Conservation (phyloP, 2,797 vertebrate genomes). For the Crocodylus rhombifer region DNA sequence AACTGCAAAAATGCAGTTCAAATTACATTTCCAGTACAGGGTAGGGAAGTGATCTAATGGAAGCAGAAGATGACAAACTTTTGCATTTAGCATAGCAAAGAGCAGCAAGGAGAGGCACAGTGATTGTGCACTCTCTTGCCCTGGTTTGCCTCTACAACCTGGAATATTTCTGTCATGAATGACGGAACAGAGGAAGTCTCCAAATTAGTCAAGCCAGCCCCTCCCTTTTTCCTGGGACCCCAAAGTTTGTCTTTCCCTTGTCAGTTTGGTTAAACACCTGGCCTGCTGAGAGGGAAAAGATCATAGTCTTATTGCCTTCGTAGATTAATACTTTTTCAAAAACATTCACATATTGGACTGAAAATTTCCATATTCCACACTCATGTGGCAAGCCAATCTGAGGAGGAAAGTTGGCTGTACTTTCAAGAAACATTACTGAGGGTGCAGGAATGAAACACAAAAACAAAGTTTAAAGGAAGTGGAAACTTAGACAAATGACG, state of each 20-base stretch:
- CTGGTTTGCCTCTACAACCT: neutral
- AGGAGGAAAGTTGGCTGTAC: no score
- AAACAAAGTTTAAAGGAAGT: no score
- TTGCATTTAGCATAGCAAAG: neutral
- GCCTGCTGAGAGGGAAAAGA: neutral
- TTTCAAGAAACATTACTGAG: no score
- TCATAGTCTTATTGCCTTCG: neutral
- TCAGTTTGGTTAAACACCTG: neutral
- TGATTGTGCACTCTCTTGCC: neutral
- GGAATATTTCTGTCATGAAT: neutral
- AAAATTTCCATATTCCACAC: neutral
- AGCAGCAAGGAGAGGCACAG: rapidly evolving
- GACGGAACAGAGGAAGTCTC: neutral
- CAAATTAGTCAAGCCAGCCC: neutral
- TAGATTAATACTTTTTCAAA: neutral
- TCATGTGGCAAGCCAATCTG: no score
- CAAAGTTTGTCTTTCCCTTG: neutral
- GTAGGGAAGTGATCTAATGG: no score
- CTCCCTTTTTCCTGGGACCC: neutral
- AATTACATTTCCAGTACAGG: neutral
- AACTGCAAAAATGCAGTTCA: neutral
- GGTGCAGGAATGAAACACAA: no score
- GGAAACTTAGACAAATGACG: no score
- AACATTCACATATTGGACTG: neutral
- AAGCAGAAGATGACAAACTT: no score